phyloP scores from a whole-genome alignment of 2,888 invertebrate genomes.

The Conus canariensis region DNA sequence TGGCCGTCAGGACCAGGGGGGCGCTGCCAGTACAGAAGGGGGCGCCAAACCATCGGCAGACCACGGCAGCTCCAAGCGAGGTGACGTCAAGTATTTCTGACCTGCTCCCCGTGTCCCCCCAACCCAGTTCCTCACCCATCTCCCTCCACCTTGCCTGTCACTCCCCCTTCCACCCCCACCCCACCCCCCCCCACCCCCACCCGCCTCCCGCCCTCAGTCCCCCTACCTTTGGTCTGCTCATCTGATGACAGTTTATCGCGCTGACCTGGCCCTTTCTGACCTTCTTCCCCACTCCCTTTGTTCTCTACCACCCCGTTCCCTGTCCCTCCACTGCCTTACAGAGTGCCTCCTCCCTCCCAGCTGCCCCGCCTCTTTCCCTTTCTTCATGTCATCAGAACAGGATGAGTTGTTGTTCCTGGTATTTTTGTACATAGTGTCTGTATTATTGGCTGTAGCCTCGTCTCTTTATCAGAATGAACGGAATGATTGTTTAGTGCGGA shows the following conservation, averaged over 20 bases:
- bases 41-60: background rate
- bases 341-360: background rate
- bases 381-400: background rate
- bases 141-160: background rate
- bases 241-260: no score
- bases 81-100: slow-evolving; percentile 33
- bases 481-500: no score
- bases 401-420: no score
- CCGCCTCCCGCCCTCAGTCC: background rate
- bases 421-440: no score
- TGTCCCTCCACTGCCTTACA: background rate
- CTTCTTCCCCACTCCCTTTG: background rate
- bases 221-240: background rate
- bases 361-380: background rate
- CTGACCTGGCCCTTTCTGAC: background rate
- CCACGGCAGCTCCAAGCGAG: background rate
- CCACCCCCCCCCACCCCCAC: background rate
- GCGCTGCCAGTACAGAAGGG: background rate
- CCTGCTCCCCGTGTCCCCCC: background rate
- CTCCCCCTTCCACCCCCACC: background rate
- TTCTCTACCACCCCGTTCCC: background rate
- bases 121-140: background rate
- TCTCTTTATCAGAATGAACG: no score
- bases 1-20: background rate
- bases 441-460: no score